Percentiles rank a stretch among this genome's conserved stretches.
Evolutionary conservation across 2,113 vertebrate species (phyloP).

Genomic region (Passer montanus): DNA sequence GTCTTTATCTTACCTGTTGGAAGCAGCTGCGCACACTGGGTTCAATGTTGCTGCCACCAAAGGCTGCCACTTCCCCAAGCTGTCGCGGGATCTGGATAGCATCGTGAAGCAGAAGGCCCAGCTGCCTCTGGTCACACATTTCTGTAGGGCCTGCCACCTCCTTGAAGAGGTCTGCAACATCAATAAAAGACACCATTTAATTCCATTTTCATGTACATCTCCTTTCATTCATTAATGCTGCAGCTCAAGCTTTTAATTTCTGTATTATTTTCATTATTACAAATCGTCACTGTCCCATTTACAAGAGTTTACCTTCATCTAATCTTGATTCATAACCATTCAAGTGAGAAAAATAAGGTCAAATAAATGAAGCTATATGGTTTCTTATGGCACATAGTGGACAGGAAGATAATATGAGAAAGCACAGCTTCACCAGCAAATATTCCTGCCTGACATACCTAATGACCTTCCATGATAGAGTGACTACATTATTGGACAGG

Average conservation of each 20-base stretch:
- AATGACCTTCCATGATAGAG: not conserved
- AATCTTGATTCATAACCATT: not conserved
- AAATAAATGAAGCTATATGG: not conserved
- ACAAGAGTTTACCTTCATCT: not conserved
- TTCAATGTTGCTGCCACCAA: constrained; percentile 97
- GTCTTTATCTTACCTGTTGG: constrained; percentile 80
- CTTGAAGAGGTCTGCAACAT: constrained; percentile 87
- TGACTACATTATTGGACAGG: not conserved
- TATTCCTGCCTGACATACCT: not conserved
- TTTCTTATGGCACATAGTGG: not conserved
- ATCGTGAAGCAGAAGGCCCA: constrained; percentile 92
- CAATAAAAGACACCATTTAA: not conserved
- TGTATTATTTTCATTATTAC: not conserved
- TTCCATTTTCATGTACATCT: not conserved
- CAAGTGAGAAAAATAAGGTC: not conserved
- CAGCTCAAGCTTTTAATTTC: not conserved
- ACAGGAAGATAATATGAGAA: not conserved
- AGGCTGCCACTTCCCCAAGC: constrained; percentile 94
- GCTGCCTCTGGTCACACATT: constrained; percentile 93
- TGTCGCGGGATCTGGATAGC: constrained; percentile 95
- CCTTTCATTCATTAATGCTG: not conserved
- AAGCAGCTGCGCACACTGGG: constrained; percentile 98
- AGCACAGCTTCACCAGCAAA: not conserved
- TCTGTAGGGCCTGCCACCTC: constrained; percentile 89
- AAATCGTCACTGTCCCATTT: not conserved